These are phyloP conservation scores for Brienomyrus longianalis DNA, from an alignment of 2,113 vertebrate genomes.

Conservation along the genomic window DNA sequence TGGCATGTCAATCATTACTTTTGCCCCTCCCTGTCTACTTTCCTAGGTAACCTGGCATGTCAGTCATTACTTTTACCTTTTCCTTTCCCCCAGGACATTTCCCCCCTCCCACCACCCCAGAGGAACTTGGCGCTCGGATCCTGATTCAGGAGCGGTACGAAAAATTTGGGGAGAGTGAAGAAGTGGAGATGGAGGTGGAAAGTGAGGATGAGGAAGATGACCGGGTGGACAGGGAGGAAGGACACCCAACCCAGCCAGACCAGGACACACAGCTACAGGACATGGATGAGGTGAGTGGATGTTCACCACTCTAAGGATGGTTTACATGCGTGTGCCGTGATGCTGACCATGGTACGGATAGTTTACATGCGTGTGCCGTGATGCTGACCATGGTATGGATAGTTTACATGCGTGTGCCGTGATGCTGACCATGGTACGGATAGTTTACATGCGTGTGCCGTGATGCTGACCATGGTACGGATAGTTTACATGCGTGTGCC, in stretches of 20 bases:
- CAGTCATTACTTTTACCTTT: background rate
- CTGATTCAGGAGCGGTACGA: slow-evolving; percentile 96
- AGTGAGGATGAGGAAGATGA: slow-evolving; percentile 90
- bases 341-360: background rate
- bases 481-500: background rate
- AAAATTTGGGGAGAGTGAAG: slow-evolving; percentile 97
- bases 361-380: background rate
- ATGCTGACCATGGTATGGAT: background rate
- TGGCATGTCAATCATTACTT: background rate
- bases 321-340: background rate
- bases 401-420: background rate
- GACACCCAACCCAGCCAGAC: slow-evolving; percentile 74
- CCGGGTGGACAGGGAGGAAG: slow-evolving; percentile 65
- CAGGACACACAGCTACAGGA: slow-evolving; percentile 97
- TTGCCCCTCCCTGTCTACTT: background rate
- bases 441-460: background rate
- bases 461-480: background rate
- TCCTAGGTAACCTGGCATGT: background rate
- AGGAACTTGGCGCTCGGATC: slow-evolving; percentile 92
- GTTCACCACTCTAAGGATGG: background rate
- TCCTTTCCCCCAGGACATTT: slow-evolving; percentile 74
- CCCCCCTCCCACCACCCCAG: slow-evolving; percentile 91
- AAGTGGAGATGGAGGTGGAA: slow-evolving; percentile 98
- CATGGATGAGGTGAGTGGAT: slow-evolving; percentile 85
- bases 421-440: background rate